Conservation (phyloP, 1,140 invertebrate genomes). For the Atopsyche davidsoni region DNA sequence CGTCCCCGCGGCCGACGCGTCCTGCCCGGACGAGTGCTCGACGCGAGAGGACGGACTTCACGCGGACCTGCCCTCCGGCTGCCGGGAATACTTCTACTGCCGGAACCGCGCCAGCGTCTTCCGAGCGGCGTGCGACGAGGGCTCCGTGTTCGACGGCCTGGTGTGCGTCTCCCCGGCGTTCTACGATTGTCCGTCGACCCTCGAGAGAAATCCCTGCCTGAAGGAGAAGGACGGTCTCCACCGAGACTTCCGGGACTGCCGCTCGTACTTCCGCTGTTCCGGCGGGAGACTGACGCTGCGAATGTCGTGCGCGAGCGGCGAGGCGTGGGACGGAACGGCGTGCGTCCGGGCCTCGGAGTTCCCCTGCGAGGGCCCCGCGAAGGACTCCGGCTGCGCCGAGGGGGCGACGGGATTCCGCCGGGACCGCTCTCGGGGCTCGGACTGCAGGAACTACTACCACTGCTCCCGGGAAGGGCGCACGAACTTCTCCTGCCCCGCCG, state of each 20-base stretch:
- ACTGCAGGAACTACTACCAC: conserved; percentile 48
- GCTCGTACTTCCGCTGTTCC: conserved; percentile 39
- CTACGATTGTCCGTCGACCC: conserved; percentile 38
- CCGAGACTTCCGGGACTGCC: conserved; percentile 41
- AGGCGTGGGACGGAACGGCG: conserved; percentile 39
- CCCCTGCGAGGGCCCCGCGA: conserved; percentile 41
- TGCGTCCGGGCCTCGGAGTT: conserved; percentile 37
- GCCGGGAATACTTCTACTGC: conserved; percentile 55
- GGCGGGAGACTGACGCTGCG: conserved; percentile 38
- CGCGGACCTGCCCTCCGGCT: conserved; percentile 49
- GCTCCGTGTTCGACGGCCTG: conserved; percentile 41
- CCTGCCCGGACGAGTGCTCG: conserved; percentile 43
- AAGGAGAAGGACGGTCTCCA: conserved; percentile 39
- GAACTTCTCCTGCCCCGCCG: conserved; percentile 39
- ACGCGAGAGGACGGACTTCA: conserved; percentile 50
- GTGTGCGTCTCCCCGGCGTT: conserved; percentile 39
- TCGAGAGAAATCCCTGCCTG: conserved; percentile 39
- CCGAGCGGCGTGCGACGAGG: conserved; percentile 45
- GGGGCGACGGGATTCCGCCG: conserved; percentile 46
- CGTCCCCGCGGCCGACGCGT: conserved; percentile 14
- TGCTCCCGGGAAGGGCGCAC: conserved; percentile 42
- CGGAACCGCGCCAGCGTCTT: conserved; percentile 39
- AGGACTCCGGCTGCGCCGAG: conserved; percentile 39
- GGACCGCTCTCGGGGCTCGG: conserved; percentile 37
- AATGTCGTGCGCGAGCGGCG: conserved; percentile 34